These are phyloP conservation scores for Zoanthus sociatus DNA, from an alignment of 92 coral and sea anemone genomes.

Conservation along the genomic window DNA sequence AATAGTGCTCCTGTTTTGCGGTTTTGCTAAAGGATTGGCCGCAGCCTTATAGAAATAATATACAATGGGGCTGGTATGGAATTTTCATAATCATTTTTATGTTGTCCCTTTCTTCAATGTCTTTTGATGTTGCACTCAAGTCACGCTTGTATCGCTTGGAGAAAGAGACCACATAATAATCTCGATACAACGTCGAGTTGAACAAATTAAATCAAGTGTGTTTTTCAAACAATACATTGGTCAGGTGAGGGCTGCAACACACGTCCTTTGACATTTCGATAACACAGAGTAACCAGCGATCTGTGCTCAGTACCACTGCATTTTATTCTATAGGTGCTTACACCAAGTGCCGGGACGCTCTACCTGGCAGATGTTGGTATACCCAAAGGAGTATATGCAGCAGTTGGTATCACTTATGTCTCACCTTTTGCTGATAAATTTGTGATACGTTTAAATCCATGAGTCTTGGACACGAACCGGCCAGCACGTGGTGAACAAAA, in stretches of 20 bases:
- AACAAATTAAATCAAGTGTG: neutral
- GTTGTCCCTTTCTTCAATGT: too few relatives aligned
- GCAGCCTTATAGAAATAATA: neutral
- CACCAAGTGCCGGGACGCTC: slow-evolving; percentile 71
- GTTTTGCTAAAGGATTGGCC: too few relatives aligned
- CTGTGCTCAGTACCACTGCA: neutral
- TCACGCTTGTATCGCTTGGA: neutral
- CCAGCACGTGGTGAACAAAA: too few relatives aligned
- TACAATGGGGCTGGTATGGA: neutral
- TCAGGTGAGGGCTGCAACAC: neutral
- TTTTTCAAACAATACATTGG: neutral
- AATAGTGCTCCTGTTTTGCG: too few relatives aligned
- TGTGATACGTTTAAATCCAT: slow-evolving; percentile 73
- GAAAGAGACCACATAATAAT: neutral
- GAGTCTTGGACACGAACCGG: neutral
- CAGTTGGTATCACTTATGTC: slow-evolving; percentile 74
- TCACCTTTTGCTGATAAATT: slow-evolving; percentile 92
- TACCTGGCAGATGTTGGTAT: slow-evolving; percentile 87
- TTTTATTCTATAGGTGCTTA: slow-evolving; percentile 52
- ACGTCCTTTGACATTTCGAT: neutral
- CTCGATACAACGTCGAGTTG: neutral
- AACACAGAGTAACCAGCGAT: neutral
- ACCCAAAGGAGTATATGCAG: slow-evolving; percentile 82
- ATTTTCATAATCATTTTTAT: too few relatives aligned
- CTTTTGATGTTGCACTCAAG: too few relatives aligned